A percentile compares a stretch with the other conserved stretches of the same genome.
Evolutionary conservation across 2,888 invertebrate genomes (phyloP).

Genomic region (Serripes groenlandicus): DNA sequence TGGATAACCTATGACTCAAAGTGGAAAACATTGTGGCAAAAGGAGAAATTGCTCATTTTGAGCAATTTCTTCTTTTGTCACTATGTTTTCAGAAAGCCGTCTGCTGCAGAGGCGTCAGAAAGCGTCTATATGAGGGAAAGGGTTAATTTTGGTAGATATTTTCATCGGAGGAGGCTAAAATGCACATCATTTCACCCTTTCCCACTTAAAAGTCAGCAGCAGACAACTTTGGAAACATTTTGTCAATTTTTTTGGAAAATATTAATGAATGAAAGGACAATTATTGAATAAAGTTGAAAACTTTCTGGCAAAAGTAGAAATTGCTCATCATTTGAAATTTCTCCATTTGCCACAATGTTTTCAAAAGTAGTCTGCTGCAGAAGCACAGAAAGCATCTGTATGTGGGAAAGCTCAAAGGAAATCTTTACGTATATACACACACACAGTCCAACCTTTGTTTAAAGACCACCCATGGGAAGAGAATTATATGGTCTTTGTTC

Average conservation of each 20-base stretch:
- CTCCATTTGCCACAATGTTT: slow-evolving; percentile 3
- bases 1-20: too few relatives aligned
- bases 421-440: background rate
- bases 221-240: too few relatives aligned
- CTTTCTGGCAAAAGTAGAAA: slow-evolving; percentile 1
- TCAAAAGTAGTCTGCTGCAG: background rate
- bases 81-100: background rate
- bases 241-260: too few relatives aligned
- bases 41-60: background rate
- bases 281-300: too few relatives aligned
- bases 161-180: too few relatives aligned
- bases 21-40: slow-evolving; percentile 5
- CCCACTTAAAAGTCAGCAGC: too few relatives aligned
- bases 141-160: too few relatives aligned
- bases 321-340: background rate
- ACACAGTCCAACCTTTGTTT: too few relatives aligned
- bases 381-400: background rate
- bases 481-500: too few relatives aligned
- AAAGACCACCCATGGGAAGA: too few relatives aligned
- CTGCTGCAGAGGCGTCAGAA: background rate
- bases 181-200: too few relatives aligned
- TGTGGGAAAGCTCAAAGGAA: background rate
- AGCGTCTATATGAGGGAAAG: background rate
- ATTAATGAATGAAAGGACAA: background rate
- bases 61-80: background rate